Base-by-base conservation (phyloP, 2,888 invertebrate genomes). In the Flexamia atlantica region DNA sequence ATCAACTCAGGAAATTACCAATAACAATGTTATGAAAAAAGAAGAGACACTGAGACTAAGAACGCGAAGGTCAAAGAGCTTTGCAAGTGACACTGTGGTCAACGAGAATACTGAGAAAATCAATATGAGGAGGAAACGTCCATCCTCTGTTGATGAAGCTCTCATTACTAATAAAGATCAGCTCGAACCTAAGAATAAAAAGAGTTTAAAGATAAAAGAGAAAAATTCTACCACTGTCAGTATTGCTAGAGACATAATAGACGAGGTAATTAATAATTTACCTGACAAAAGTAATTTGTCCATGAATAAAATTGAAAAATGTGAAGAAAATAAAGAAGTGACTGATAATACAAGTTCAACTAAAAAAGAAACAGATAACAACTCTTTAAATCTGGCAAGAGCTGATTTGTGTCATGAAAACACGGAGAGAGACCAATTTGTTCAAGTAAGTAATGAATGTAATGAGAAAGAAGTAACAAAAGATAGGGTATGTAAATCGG, bases 101-200 rank as follows among this genome's bases (percentile, higher is more conserved):
- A 53, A 57, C 23, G 57, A 25, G 12, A 30, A n/a, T 53, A 32
- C 25, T 2, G 32, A 30, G 17, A 79, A 79, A 32, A 57, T 79
- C 12, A 57, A n/a, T 12, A 79, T 17, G 0, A 28, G 79, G 12
- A 79, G 50, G 20, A 57, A 28, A 32, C 50, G 79, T 3, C 79
- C 79, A n/a, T 79, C 57, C 7, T 79, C 79, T 20, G 57, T 79
- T n/a, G 79, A 79, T 79, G 79, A 79, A n/a, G 30, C 17, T 25
- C 36, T 79, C 4, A 79, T 79, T 5, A 14, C 17, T 50, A 50
- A 50, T 23, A 2, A 30, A 5, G 36, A 57, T 32, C 50, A 46
- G 3, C 9, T 53, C 28, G 53, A 76, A n/a, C 12, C n/a, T 1
- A 76, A 25, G 23, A 23, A 46, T 76, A 46, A 46, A 30, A 14